phyloP scores from a whole-genome alignment of 2,797 vertebrate species.

The Luscinia megarhynchos region DNA sequence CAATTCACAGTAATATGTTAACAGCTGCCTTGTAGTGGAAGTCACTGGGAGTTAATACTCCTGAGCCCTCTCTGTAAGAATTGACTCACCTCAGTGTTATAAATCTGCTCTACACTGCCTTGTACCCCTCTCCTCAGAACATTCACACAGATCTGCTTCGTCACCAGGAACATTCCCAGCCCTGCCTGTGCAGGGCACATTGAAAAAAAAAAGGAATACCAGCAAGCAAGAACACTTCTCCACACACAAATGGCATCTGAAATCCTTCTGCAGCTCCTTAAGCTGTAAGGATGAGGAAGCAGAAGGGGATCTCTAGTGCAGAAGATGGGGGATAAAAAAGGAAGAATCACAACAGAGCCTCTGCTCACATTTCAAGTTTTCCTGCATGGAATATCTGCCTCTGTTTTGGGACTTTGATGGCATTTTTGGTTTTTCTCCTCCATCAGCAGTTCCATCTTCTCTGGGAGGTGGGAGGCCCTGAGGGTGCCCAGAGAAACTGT shows the following conservation, averaged over 20 bases:
- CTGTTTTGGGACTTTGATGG: background rate
- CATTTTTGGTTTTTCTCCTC: background rate
- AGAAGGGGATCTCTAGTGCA: background rate
- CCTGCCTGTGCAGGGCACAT: background rate
- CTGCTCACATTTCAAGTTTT: background rate
- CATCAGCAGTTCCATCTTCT: background rate
- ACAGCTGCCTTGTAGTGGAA: conserved; percentile 29
- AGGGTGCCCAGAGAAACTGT: background rate
- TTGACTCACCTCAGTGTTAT: background rate
- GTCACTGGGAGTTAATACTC: background rate
- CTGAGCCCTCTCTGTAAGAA: background rate
- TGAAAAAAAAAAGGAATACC: background rate
- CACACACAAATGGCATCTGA: background rate
- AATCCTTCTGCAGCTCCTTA: background rate
- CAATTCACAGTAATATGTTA: conserved; percentile 28
- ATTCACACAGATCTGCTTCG: background rate
- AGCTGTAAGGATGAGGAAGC: background rate
- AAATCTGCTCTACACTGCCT: background rate
- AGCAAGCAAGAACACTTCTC: background rate
- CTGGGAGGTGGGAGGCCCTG: background rate
- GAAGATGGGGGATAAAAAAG: background rate
- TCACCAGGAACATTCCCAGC: background rate
- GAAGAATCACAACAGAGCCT: background rate
- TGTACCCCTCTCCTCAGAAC: background rate
- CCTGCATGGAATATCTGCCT: background rate